Evolutionary conservation across 1,140 invertebrate genomes (phyloP).

Genomic region (Globodera ellingtonae): DNA sequence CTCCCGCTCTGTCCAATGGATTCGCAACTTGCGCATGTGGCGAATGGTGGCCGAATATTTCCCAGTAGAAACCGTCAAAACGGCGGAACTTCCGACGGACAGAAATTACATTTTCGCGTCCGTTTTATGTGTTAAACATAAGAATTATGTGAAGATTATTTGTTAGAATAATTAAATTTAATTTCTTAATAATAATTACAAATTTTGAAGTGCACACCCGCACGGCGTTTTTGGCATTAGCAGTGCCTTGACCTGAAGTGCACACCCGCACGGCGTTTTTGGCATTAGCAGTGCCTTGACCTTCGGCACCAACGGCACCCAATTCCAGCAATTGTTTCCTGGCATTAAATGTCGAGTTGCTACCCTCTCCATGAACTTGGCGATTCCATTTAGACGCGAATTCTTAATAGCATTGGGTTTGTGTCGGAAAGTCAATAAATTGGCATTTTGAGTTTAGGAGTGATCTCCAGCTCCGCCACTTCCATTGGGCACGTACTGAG

Average conservation of each 20-base stretch:
- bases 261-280: conserved; percentile 24
- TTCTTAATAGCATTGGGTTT: conserved; percentile 6
- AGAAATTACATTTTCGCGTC: conserved; percentile 22
- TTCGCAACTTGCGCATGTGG: conserved; percentile 18
- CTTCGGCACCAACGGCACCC: conserved; percentile 16
- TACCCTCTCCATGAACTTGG: conserved; percentile 21
- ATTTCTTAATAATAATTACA: background rate
- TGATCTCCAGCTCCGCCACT: conserved; percentile 9
- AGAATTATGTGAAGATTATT: background rate
- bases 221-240: conserved; percentile 17
- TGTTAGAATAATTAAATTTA: background rate
- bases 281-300: conserved; percentile 5
- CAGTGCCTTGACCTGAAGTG: conserved; percentile 11
- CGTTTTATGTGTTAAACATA: background rate
- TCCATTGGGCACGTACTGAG: conserved; percentile 15
- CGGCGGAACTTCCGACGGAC: conserved; percentile 4
- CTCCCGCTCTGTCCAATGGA: conserved; percentile 4
- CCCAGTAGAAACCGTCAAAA: conserved; percentile 10
- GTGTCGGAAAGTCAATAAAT: background rate
- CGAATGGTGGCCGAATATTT: conserved; percentile 21
- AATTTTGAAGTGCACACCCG: conserved; percentile 12
- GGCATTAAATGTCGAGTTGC: conserved; percentile 6
- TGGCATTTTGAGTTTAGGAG: background rate
- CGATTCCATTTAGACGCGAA: conserved; percentile 20
- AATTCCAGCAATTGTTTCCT: conserved; percentile 10